Evolutionary conservation across 2,113 vertebrate species (phyloP), one percentile per base, ranked within the genome.

Genomic region (Lasiurus cinereus): DNA sequence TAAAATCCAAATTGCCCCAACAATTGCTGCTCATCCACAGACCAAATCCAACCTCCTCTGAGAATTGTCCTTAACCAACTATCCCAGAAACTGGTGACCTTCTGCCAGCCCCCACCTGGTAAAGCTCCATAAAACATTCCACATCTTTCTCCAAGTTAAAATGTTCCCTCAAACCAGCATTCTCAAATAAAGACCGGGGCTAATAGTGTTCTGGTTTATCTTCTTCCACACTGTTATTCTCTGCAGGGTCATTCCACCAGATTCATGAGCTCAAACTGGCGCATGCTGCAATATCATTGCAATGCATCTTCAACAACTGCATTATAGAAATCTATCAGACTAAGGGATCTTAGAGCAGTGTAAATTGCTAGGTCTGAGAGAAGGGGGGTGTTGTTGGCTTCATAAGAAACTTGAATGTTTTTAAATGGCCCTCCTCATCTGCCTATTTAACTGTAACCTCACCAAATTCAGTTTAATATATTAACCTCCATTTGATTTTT

Each of bases 401-500:
- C 69, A 77, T 72, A 93, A 77, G 83, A 89, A 93, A 77, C 31
- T 64, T 73, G 76, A 90, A 29, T 82, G 90, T 90, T 43, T 43
- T 94, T 66, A 92, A 93, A 78, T 73, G 54, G 36, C n/a, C 39
- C 21, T 92, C 29, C 19, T 36, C 33, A 29, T 82, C 43, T 69
- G 14, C 36, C 83, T 67, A 43, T 73, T 88, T 59, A 74, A 93
- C 33, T 24, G 19, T 10, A 13, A 43, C 46, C 80, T 84, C 69
- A 84, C 82, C 18, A 93, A 82, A 92, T 73, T 88, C 85, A 67
- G 39, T 90, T 82, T 91, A 52, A 59, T 52, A 86, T 91, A 66
- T 54, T 46, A 85, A 82, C 27, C 13, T 74, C 19, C 19, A 13
- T 82, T 62, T 73, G 33, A 84, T 93, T 90, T 89, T 90, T 96